phyloP scores from a whole-genome alignment of 2,797 vertebrate genomes.

The Anableps anableps region DNA sequence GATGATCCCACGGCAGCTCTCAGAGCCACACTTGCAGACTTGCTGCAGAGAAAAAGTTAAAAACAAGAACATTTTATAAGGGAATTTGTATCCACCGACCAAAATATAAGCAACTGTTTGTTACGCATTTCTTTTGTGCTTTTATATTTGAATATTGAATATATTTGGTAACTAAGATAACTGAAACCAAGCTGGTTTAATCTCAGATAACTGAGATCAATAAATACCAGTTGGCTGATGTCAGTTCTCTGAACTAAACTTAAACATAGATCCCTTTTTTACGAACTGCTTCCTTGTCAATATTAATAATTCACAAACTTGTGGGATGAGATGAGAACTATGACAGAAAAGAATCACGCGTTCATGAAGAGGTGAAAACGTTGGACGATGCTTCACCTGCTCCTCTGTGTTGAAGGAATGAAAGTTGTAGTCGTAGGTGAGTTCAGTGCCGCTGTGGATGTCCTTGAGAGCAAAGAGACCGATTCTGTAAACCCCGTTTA shows the following conservation, averaged over 20 bases:
- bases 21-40: constrained; percentile 93
- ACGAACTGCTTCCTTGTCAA: background rate
- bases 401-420: constrained; percentile 97
- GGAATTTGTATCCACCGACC: background rate
- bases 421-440: constrained; percentile 99
- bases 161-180: too few relatives aligned
- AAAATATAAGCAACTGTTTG: background rate
- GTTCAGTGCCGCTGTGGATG: constrained; percentile 90
- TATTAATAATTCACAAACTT: background rate
- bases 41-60: constrained; percentile 80
- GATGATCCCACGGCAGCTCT: constrained; percentile 95
- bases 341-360: background rate
- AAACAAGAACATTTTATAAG: too few relatives aligned
- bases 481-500: constrained; percentile 96
- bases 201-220: background rate
- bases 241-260: background rate
- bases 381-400: constrained; percentile 82
- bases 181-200: background rate
- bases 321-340: background rate
- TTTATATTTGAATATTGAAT: background rate
- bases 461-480: constrained; percentile 95
- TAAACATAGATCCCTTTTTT: background rate
- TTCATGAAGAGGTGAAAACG: background rate
- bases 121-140: background rate
- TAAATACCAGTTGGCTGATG: background rate